Evolutionary conservation across 2,797 vertebrate genomes (phyloP).

Genomic region (Naso thynnoides): DNA sequence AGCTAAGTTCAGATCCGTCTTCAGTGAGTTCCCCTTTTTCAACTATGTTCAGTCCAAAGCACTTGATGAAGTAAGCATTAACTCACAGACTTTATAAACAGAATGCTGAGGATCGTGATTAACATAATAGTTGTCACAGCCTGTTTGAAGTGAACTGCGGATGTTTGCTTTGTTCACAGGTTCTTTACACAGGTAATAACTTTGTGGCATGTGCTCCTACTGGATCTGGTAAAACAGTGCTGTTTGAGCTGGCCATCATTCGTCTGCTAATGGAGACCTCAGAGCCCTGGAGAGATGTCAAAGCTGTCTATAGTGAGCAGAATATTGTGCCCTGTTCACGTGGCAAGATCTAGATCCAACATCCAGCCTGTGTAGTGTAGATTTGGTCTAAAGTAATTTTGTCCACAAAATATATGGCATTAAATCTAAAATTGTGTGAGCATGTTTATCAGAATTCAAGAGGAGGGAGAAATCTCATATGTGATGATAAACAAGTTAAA

Average conservation of each 20-base stretch:
- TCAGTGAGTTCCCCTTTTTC: conserved; percentile 97
- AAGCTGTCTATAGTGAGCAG: conserved; percentile 97
- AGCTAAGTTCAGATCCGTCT: conserved; percentile 92
- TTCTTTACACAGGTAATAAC: conserved; percentile 94
- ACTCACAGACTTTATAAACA: background rate
- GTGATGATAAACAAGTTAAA: background rate
- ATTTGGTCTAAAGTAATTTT: conserved; percentile 1
- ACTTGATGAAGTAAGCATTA: conserved; percentile 94
- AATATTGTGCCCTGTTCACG: no score
- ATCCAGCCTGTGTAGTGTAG: background rate
- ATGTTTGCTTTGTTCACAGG: conserved; percentile 78
- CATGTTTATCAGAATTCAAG: background rate
- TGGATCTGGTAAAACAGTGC: conserved; percentile 97
- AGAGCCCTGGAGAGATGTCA: conserved; percentile 93
- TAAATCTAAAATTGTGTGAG: background rate
- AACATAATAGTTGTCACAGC: background rate
- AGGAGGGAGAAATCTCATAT: background rate
- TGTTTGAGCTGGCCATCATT: conserved; percentile 96
- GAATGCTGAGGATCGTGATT: conserved; percentile 5
- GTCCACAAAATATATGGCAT: background rate
- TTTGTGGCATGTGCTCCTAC: conserved; percentile 97
- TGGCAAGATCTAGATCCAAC: no score
- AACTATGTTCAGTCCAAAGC: conserved; percentile 97
- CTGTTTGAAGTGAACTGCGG: background rate
- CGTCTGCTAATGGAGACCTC: conserved; percentile 92